Base-by-base conservation (phyloP, 2,113 vertebrate species). In the Ardeotis arabs region DNA sequence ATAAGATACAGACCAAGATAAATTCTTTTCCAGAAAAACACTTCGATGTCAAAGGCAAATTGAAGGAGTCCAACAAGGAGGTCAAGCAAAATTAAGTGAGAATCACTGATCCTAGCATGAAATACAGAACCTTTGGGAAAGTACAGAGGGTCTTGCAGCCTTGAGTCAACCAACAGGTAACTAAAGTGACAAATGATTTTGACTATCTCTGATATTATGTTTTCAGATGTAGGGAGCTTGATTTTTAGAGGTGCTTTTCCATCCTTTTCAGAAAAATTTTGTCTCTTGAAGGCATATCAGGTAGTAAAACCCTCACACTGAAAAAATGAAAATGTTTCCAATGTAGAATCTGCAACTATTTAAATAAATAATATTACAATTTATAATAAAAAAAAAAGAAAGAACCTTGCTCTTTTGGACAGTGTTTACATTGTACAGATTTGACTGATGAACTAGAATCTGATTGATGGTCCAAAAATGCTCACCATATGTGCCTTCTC, bases 391-490 rank as follows among this genome's bases (percentile, higher is more conserved):
- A 50, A 94, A 50, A 81, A 47, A 29, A 27, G 24, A 62, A 58
- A 44, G 8, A 82, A 44, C 8, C 6, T 64, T 93, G 52, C 3
- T 64, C 24, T 84, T 95, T 70, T 50, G 29, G 92, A 68, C 58
- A 94, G 35, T 90, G 95, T 95, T 96, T 97, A 77, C 29, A 49
- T 53, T 73, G 19, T 29, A 78, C 17, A 49, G 84, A 94, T 92
- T 90, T 79, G 73, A 91, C 84, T 47, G 64, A 94, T 79, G 70
- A 74, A 68, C 49, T 75, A 80, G 68, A 93, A 59, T 62, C 72
- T 92, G 91, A 92, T 41, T 93, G 94, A 95, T 94, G 58, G 77
- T 96, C 80, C 37, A 87, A 95, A 97, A 95, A 81, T 49, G 62
- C 49, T 95, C 87, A 87, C 82, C 64, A 37, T 90, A 85, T 93